Base-by-base conservation (phyloP, 2,888 invertebrate genomes). In the Tricholauxania praeusta region DNA sequence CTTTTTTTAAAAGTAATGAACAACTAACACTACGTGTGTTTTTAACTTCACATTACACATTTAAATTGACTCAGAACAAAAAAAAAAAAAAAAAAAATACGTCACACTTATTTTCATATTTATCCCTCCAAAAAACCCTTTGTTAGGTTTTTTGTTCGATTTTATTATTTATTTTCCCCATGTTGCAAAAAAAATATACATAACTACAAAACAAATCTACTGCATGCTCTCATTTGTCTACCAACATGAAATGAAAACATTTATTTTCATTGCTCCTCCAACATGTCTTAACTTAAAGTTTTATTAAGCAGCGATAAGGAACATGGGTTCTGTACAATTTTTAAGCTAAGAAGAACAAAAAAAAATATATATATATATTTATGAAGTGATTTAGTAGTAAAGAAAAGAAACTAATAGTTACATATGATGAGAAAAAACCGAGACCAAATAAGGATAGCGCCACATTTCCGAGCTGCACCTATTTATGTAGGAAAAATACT, bases 281-380 rank as follows among this genome's bases (percentile, higher is more conserved):
- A 69, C 69, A 69, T 69, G 60, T 57, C 60, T 69, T 28, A 39
- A 68, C 19, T 53, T 68, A 52, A 57, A 68, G 59, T 49, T 68
- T 59, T 68, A 57, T 68, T 68, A 49, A 59, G 19, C 47, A 49
- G 68, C 68, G 68, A 68, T 68, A 68, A 68, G 68, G 59, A 59
- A 68, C 14, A 15, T 3, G 19, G 28, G 28, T 22, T 59, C 1
- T 28, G 59, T 14, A 59, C n/a, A 59, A 28, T 28, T 28, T 28
- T 28, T 28, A 28, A 28, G 28, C 28, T 28, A 28, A 28, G 28
- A 28, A 28, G 28, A 39, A 6, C 7, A 39, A 39, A 39, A 39
- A 39, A 39, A 8, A 39, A 10, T 8, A 39, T 7, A 39, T 8
- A 39, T 8, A 10, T 28, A 28, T 7, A 39, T 8, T 8, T 8